Conservation (phyloP, 2,888 invertebrate genomes). For the Nowickia ferox region DNA sequence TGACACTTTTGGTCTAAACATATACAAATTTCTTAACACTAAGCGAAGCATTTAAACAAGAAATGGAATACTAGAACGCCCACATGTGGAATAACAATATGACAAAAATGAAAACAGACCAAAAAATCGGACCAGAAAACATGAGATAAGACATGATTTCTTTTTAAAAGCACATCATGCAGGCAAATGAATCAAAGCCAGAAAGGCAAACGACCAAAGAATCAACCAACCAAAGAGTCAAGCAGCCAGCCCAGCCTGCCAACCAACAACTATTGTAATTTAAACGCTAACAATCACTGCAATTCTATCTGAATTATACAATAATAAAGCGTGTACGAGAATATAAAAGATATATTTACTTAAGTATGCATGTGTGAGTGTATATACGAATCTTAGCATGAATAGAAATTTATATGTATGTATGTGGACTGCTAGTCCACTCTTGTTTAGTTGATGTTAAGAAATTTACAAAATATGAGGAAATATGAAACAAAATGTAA, state of each 20-base stretch:
- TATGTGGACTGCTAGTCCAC: constrained; percentile 23
- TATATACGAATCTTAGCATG: constrained; percentile 34
- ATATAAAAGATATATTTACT: background rate
- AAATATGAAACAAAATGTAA: constrained; percentile 65
- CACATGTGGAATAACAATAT: constrained; percentile 60
- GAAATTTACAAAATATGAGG: constrained; percentile 56
- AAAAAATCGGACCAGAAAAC: constrained; percentile 32
- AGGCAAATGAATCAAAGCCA: constrained; percentile 65
- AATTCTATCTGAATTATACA: constrained; percentile 66
- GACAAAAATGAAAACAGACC: constrained; percentile 5
- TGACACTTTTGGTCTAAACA: constrained; percentile 71
- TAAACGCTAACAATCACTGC: constrained; percentile 71
- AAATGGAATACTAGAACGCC: constrained; percentile 66
- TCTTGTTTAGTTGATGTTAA: constrained; percentile 46
- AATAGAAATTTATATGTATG: constrained; percentile 22
- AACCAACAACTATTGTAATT: constrained; percentile 62
- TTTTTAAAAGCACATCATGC: constrained; percentile 58
- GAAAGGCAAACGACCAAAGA: constrained; percentile 30
- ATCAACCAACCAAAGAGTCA: constrained; percentile 17
- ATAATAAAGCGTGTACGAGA: constrained; percentile 42
- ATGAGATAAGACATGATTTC: constrained; percentile 70
- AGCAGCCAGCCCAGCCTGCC: background rate
- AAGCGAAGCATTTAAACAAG: constrained; percentile 68
- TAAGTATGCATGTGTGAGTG: too few species aligned
- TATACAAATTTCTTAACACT: constrained; percentile 71